Conservation (phyloP, 2,797 vertebrate species). For the Coilia nasus region DNA sequence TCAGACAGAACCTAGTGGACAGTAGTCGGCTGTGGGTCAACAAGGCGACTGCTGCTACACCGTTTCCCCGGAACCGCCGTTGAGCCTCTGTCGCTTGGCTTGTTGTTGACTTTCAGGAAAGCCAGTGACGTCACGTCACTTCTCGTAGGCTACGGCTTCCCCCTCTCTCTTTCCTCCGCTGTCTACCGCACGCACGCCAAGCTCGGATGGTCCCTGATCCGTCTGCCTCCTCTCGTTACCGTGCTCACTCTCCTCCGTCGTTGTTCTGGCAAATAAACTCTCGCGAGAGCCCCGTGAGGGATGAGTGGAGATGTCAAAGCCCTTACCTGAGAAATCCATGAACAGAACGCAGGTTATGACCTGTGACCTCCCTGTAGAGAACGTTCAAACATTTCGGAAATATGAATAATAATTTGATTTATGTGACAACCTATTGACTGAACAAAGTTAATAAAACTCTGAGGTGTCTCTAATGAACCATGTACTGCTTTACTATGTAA, state of each 20-base stretch:
- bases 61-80: slow-evolving; percentile 63
- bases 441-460: not conserved
- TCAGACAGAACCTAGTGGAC: slow-evolving; percentile 3
- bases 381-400: not conserved
- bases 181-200: slow-evolving; percentile 38
- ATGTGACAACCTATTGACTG: not conserved
- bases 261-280: slow-evolving; percentile 57
- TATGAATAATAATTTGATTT: not conserved
- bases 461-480: not conserved
- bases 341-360: not conserved
- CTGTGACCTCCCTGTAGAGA: not conserved
- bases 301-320: slow-evolving; percentile 36
- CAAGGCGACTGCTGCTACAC: slow-evolving; percentile 44
- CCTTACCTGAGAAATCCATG: slow-evolving; percentile 1
- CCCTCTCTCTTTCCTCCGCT: slow-evolving; percentile 49
- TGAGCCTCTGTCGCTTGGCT: slow-evolving; percentile 50
- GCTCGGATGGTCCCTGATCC: slow-evolving; percentile 47
- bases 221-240: slow-evolving; percentile 45
- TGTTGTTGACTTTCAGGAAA: slow-evolving; percentile 71
- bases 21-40: slow-evolving; percentile 1
- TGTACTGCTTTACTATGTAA: not conserved
- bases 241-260: slow-evolving; percentile 51
- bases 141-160: slow-evolving; percentile 65
- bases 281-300: slow-evolving; percentile 69
- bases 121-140: slow-evolving; percentile 86